These are phyloP conservation scores for Luscinia luscinia DNA, from an alignment of 2,797 vertebrate species.

Conservation along the genomic window DNA sequence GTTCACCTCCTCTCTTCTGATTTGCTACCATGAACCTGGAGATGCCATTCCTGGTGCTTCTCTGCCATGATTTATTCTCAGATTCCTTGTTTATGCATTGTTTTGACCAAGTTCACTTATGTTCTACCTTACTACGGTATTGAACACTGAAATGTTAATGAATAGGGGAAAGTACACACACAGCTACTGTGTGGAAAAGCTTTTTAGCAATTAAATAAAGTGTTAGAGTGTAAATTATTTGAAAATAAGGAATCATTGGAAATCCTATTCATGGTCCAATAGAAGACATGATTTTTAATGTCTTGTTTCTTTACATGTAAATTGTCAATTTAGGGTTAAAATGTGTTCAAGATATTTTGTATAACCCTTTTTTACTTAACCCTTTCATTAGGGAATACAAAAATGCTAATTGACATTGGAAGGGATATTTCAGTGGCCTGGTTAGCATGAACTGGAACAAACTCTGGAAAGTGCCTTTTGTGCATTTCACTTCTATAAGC, in stretches of 20 bases:
- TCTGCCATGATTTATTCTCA: background rate
- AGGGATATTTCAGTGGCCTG: background rate
- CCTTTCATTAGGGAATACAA: background rate
- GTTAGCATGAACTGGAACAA: constrained; percentile 4
- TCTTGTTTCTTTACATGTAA: background rate
- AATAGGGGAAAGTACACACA: background rate
- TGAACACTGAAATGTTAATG: background rate
- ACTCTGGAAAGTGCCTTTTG: constrained; percentile 51
- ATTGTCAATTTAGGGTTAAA: background rate
- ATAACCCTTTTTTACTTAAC: background rate
- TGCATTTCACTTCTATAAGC: background rate
- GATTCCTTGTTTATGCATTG: background rate
- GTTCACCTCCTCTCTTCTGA: background rate
- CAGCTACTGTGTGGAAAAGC: background rate
- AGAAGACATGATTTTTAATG: background rate
- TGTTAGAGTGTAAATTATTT: background rate
- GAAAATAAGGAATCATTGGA: background rate
- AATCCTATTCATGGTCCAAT: background rate
- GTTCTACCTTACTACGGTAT: background rate
- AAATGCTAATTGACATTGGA: background rate
- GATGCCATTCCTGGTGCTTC: background rate
- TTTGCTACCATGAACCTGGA: background rate
- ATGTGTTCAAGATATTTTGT: background rate
- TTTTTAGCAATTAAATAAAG: background rate
- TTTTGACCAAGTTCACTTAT: background rate